phyloP scores from a whole-genome alignment of 2,888 invertebrate species.

The Alentia gelatinosa region DNA sequence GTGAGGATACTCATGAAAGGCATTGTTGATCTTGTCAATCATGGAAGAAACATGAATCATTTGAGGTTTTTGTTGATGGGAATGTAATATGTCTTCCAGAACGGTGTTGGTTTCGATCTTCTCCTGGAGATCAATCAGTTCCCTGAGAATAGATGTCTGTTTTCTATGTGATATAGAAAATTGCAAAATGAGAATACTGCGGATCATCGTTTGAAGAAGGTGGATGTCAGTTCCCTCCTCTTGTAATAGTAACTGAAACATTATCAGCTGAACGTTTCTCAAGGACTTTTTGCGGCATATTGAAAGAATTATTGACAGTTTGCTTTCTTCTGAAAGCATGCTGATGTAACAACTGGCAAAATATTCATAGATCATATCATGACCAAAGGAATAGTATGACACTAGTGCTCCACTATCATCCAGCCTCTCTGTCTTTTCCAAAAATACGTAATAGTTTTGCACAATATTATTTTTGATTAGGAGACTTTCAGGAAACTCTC shows the following conservation, averaged over 20 bases:
- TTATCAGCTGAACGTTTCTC: neutral
- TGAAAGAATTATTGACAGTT: neutral
- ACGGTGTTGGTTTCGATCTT: neutral
- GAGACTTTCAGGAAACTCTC: neutral
- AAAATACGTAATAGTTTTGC: neutral
- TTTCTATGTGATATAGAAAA: neutral
- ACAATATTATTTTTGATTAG: neutral
- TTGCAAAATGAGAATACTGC: neutral
- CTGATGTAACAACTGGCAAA: neutral
- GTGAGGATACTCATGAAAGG: neutral
- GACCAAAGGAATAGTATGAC: neutral
- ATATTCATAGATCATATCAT: neutral
- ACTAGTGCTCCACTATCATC: neutral
- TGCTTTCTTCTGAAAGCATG: neutral
- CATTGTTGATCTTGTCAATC: neutral
- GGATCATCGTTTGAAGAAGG: neutral
- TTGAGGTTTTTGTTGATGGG: neutral
- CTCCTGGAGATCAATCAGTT: neutral
- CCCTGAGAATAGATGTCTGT: neutral
- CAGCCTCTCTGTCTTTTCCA: neutral
- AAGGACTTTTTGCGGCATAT: neutral
- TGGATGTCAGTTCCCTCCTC: no score
- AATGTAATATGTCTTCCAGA: neutral
- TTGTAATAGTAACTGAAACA: neutral
- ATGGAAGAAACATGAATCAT: neutral